Evolutionary conservation across 2,113 vertebrate species (phyloP).

Genomic region (Hylia prasina): DNA sequence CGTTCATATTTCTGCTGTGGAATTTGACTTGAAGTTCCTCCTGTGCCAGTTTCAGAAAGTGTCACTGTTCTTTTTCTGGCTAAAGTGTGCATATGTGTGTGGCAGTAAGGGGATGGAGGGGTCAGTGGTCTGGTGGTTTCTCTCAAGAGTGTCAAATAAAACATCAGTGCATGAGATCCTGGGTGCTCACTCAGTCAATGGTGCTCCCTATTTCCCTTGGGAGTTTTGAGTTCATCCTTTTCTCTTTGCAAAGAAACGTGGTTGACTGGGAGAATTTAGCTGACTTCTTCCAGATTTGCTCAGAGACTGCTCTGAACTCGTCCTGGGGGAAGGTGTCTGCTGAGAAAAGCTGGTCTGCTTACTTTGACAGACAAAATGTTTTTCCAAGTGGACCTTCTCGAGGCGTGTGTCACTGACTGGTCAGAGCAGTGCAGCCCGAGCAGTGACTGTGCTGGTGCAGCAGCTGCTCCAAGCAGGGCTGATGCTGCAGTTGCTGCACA

Average conservation of each 20-base stretch:
- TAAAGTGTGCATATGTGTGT: background rate
- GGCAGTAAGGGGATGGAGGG: background rate
- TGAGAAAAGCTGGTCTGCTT: background rate
- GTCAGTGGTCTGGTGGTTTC: background rate
- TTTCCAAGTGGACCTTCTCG: background rate
- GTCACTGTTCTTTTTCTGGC: background rate
- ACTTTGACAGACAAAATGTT: background rate
- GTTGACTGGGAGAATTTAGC: background rate
- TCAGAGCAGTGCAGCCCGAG: background rate
- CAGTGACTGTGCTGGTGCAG: rapidly evolving
- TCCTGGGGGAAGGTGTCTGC: background rate
- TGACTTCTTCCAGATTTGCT: background rate
- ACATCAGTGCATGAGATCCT: background rate
- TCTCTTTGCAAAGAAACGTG: background rate
- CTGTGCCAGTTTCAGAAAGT: background rate
- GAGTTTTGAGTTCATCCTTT: background rate
- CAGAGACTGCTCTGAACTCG: background rate
- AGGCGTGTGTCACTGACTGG: background rate
- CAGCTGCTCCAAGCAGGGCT: background rate
- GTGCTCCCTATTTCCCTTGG: background rate
- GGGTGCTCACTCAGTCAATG: background rate
- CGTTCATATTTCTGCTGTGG: background rate
- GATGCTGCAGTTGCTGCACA: rapidly evolving
- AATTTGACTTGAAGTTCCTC: background rate
- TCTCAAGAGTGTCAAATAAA: background rate